These are phyloP conservation scores for Phrynocephalus versicolor DNA, from an alignment of 2,113 vertebrate species.

Conservation along the genomic window DNA sequence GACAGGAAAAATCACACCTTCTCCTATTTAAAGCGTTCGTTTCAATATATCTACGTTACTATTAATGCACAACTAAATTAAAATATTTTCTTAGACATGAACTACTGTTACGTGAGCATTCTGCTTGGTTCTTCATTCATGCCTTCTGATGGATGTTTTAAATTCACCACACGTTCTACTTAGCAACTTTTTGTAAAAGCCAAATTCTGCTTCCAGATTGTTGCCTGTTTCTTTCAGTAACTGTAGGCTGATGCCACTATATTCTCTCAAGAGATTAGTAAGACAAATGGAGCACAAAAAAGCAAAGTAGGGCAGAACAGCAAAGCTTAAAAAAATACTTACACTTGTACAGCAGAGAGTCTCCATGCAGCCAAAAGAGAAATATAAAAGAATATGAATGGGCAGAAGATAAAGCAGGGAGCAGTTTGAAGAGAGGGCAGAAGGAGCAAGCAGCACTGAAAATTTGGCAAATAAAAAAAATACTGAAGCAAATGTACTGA, in stretches of 20 bases:
- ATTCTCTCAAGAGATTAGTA: conserved; percentile 60
- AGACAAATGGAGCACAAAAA: conserved; percentile 46
- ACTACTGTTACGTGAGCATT: neutral
- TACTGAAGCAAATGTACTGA: conserved; percentile 58
- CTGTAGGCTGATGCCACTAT: conserved; percentile 49
- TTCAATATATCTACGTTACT: conserved; percentile 13
- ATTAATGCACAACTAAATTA: conserved; percentile 12
- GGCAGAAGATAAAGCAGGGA: conserved; percentile 77
- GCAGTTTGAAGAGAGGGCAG: conserved; percentile 50
- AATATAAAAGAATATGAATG: conserved; percentile 80
- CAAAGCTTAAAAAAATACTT: conserved; percentile 83
- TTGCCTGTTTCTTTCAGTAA: conserved; percentile 52
- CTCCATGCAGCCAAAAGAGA: conserved; percentile 92
- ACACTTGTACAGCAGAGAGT: conserved; percentile 98
- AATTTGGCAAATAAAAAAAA: conserved; percentile 67
- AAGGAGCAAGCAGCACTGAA: conserved; percentile 42
- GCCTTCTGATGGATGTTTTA: conserved; percentile 35
- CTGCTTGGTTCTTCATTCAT: conserved; percentile 35
- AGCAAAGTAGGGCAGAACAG: conserved; percentile 61
- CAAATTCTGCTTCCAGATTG: conserved; percentile 39
- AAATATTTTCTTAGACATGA: conserved; percentile 20
- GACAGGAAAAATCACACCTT: conserved; percentile 10
- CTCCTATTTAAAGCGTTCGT: conserved; percentile 2
- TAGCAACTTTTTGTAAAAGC: conserved; percentile 53
- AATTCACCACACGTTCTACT: conserved; percentile 33